Conservation (phyloP, 2,797 vertebrate species). For the Psittacula derbiana region DNA sequence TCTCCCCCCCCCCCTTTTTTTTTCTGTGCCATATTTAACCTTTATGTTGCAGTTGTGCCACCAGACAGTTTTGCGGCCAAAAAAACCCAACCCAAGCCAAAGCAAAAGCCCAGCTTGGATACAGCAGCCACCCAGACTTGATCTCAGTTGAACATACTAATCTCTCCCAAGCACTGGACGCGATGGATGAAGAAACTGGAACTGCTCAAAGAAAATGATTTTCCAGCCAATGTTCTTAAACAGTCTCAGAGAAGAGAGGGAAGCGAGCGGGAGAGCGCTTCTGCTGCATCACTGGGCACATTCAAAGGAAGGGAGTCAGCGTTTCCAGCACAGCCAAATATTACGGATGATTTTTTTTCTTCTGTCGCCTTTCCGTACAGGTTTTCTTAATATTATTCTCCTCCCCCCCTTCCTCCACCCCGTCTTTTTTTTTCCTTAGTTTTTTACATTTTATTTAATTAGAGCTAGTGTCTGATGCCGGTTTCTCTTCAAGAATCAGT, state of each 20-base stretch:
- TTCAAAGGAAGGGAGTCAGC: conserved; percentile 69
- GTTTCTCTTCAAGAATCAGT: neutral
- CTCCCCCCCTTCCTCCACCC: neutral
- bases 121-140: conserved; percentile 46
- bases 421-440: neutral
- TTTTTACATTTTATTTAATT: neutral
- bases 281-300: conserved; percentile 57
- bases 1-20: neutral
- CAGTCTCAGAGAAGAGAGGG: conserved; percentile 19
- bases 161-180: conserved; percentile 28
- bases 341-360: conserved; percentile 69
- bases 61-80: conserved; percentile 63
- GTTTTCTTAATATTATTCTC: conserved; percentile 58
- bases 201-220: conserved; percentile 23
- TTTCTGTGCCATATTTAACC: conserved; percentile 63
- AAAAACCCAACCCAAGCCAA: conserved; percentile 26
- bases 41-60: conserved; percentile 66
- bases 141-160: conserved; percentile 29
- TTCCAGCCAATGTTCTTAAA: conserved; percentile 42
- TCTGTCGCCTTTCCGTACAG: conserved; percentile 13
- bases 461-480: neutral
- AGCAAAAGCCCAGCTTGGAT: conserved; percentile 59
- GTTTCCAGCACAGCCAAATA: conserved; percentile 61
- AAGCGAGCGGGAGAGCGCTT: conserved; percentile 45
- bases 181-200: conserved; percentile 63